Conservation (phyloP, 2,888 invertebrate genomes). For the Monoplex corrugatus region DNA sequence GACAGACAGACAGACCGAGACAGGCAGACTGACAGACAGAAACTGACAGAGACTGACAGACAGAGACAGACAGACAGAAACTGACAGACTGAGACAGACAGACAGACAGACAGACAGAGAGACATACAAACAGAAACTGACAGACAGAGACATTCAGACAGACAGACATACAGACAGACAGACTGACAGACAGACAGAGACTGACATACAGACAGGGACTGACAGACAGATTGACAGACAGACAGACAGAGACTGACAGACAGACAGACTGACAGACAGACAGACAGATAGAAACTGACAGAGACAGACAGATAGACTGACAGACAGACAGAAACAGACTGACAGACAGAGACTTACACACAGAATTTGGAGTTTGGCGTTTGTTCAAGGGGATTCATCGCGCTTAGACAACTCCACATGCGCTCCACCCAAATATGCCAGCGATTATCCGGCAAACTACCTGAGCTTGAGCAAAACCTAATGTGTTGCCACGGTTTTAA, state of each 20-base stretch:
- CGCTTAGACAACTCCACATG: too few relatives aligned
- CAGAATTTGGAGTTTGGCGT: too few relatives aligned
- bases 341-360: conserved; percentile 17
- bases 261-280: too few relatives aligned
- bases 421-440: too few relatives aligned
- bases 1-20: neutral
- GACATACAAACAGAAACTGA: conserved; percentile 4
- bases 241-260: too few relatives aligned
- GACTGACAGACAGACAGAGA: conserved; percentile 21
- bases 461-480: too few relatives aligned
- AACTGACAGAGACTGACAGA: neutral
- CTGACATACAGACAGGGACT: neutral
- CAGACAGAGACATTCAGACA: neutral
- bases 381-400: too few relatives aligned
- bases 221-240: neutral
- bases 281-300: neutral
- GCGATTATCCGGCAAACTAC: too few relatives aligned
- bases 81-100: neutral
- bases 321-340: conserved; percentile 17
- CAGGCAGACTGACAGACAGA: too few relatives aligned
- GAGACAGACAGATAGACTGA: conserved; percentile 25
- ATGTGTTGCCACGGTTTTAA: too few relatives aligned
- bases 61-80: neutral
- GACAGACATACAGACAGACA: neutral
- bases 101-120: conserved; percentile 20